These are phyloP conservation scores for Semotilus atromaculatus DNA, from an alignment of 2,797 vertebrate species.

Conservation along the genomic window DNA sequence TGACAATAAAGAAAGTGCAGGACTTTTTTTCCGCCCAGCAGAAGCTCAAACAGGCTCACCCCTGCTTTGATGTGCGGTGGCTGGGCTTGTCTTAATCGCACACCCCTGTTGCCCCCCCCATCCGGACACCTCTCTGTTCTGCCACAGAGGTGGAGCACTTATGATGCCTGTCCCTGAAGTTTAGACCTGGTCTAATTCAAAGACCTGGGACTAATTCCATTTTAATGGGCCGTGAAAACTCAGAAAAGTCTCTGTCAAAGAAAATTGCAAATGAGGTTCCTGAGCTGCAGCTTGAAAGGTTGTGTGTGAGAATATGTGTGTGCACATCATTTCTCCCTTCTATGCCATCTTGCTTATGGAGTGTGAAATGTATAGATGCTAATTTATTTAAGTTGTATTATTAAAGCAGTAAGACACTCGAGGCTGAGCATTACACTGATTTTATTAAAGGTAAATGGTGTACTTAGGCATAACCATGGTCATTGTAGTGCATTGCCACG, in stretches of 20 bases:
- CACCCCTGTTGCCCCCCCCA: conserved; percentile 36
- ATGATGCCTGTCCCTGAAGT: conserved; percentile 83
- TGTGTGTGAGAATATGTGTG: conserved; percentile 38
- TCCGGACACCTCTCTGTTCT: conserved; percentile 44
- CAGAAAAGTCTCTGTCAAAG: conserved; percentile 88
- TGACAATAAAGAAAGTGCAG: conserved; percentile 71
- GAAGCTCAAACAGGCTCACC: conserved; percentile 72
- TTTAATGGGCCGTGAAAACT: conserved; percentile 84
- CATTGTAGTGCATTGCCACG: not conserved
- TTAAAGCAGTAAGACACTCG: conserved; percentile 21
- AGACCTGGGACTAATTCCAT: conserved; percentile 81
- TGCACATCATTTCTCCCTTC: not conserved
- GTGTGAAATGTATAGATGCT: conserved; percentile 24
- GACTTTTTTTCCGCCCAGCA: conserved; percentile 63
- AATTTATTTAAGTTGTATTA: conserved; percentile 33
- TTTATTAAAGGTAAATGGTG: not conserved
- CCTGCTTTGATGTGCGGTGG: conserved; percentile 74
- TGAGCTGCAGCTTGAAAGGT: conserved; percentile 71
- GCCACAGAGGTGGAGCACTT: conserved; percentile 69
- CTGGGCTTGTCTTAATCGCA: conserved; percentile 71
- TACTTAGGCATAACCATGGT: not conserved
- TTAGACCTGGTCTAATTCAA: conserved; percentile 90
- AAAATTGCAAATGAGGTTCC: conserved; percentile 82
- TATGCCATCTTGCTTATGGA: conserved; percentile 22
- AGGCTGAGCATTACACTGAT: not conserved